phyloP scores from a whole-genome alignment of 2,888 invertebrate genomes.

The Agrenia bidenticulata region DNA sequence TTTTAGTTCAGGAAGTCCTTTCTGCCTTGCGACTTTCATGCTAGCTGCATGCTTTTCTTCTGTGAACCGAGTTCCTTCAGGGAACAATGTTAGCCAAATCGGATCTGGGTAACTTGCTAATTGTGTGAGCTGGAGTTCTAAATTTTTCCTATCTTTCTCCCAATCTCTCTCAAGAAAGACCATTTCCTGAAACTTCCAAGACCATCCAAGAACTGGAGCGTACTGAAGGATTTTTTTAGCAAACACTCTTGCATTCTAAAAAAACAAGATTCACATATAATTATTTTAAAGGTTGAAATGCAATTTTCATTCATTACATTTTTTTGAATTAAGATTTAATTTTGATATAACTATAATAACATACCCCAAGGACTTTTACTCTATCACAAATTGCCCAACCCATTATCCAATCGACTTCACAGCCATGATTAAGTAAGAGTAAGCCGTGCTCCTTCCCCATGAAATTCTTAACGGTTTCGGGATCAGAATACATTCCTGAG shows the following conservation, averaged over 20 bases:
- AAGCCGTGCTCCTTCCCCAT: constrained; percentile 86
- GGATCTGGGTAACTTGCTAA: constrained; percentile 86
- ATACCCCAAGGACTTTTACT: constrained; percentile 76
- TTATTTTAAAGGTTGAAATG: no score
- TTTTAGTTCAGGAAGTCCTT: constrained; percentile 79
- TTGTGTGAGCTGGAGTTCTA: constrained; percentile 75
- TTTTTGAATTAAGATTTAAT: no score
- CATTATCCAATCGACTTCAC: constrained; percentile 93
- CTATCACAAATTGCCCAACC: constrained; percentile 89
- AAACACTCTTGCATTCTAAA: constrained; percentile 87
- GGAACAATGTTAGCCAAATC: constrained; percentile 83
- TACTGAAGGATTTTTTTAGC: constrained; percentile 89
- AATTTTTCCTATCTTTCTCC: constrained; percentile 83
- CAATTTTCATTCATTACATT: no score
- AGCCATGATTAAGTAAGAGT: constrained; percentile 90
- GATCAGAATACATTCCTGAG: constrained; percentile 73
- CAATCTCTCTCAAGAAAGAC: constrained; percentile 90
- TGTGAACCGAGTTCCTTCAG: constrained; percentile 92
- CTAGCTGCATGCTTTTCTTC: constrained; percentile 82
- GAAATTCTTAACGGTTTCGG: constrained; percentile 73
- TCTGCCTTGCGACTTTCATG: constrained; percentile 80
- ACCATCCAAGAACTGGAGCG: constrained; percentile 87
- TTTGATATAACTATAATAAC: no score
- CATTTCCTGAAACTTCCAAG: constrained; percentile 93
- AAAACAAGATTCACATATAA: constrained; percentile 54